Conservation (phyloP, 2,797 vertebrate species). For the Gephyroberyx darwinii region DNA sequence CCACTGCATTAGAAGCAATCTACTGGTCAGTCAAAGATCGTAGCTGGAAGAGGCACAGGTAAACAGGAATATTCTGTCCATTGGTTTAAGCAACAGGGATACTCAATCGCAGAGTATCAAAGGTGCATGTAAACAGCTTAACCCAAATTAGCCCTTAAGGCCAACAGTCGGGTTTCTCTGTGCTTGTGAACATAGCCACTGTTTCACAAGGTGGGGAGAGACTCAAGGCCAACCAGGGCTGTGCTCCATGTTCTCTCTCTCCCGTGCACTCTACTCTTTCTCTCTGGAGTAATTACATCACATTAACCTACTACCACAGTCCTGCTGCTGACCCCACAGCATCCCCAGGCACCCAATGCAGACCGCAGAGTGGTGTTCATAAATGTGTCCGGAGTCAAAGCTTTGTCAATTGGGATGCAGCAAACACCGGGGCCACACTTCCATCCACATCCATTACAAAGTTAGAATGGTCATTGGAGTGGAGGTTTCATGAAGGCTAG, state of each 20-base stretch:
- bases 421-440: background rate
- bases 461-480: background rate
- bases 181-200: background rate
- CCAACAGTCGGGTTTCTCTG: too few species aligned
- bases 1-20: too few species aligned
- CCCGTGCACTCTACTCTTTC: constrained; percentile 1
- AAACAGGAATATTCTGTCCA: too few species aligned
- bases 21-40: too few species aligned
- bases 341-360: background rate
- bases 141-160: too few species aligned
- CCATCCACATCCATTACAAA: background rate
- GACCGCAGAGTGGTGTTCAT: background rate
- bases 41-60: too few species aligned
- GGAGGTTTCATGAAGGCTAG: background rate
- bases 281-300: constrained; percentile 36
- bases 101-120: too few species aligned
- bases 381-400: background rate
- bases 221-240: background rate
- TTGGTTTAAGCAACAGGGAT: too few species aligned
- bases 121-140: too few species aligned
- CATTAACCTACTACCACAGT: constrained; percentile 47
- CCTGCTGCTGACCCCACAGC: constrained; percentile 27
- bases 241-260: background rate
- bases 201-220: background rate
- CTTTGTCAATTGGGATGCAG: background rate